A percentile compares a stretch with the other conserved stretches of the same genome.
These are phyloP conservation scores for Acrocera orbiculus DNA, from an alignment of 2,888 invertebrate species.

Conservation along the genomic window DNA sequence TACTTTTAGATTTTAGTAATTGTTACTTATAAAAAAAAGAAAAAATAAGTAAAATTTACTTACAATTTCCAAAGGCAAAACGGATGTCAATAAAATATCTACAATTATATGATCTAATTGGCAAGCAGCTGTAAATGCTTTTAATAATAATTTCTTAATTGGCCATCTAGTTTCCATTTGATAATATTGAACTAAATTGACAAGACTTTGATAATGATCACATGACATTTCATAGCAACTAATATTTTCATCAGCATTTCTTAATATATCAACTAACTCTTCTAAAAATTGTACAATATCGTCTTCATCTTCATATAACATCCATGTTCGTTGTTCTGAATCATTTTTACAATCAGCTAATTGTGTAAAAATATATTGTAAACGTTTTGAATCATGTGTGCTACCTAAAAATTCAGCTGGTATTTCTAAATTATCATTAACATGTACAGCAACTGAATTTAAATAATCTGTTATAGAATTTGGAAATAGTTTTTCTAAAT, in stretches of 20 bases:
- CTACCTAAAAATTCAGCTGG: conserved; percentile 42
- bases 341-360: conserved; percentile 83
- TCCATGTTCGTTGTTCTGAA: conserved; percentile 90
- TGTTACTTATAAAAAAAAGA: conserved; percentile 9
- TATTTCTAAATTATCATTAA: conserved; percentile 44
- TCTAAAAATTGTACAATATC: conserved; percentile 72
- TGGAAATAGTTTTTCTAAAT: conserved; percentile 36
- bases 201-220: conserved; percentile 68
- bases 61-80: conserved; percentile 80
- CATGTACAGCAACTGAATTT: conserved; percentile 40
- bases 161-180: conserved; percentile 91
- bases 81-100: conserved; percentile 67
- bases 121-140: conserved; percentile 79
- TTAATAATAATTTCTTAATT: conserved; percentile 59
- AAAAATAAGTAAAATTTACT: conserved; percentile 24
- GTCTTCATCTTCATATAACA: conserved; percentile 81
- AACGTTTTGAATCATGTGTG: conserved; percentile 66
- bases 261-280: conserved; percentile 70
- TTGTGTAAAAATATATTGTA: conserved; percentile 68
- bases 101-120: conserved; percentile 65
- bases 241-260: conserved; percentile 79
- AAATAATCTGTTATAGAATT: conserved; percentile 41
- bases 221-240: conserved; percentile 67
- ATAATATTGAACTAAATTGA: conserved; percentile 78
- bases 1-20: too few relatives aligned